A percentile compares a stretch with the other conserved stretches of the same genome.
phyloP scores from a whole-genome alignment of 2,888 invertebrate species.

The Phorcus lineatus region DNA sequence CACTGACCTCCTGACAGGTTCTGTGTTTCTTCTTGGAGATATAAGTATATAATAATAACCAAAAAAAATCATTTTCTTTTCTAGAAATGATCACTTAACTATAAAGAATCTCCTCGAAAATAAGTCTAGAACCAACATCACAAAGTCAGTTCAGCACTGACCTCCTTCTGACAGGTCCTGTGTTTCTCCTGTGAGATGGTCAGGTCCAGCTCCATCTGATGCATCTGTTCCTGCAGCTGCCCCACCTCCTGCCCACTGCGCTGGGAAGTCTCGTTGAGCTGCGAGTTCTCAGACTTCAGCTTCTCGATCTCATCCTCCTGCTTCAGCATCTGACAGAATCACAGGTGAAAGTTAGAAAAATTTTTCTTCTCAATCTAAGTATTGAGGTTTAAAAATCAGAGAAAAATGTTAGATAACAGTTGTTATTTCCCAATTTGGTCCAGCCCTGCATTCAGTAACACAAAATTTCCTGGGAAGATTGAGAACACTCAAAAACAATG shows the following conservation, averaged over 20 bases:
- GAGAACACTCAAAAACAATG: too few species aligned
- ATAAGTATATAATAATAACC: too few species aligned
- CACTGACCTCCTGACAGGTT: not conserved
- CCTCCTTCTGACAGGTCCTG: constrained; percentile 74
- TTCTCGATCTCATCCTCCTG: constrained; percentile 70
- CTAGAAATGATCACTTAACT: too few species aligned
- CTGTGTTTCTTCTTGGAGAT: too few species aligned
- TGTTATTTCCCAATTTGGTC: too few species aligned
- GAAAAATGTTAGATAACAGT: too few species aligned
- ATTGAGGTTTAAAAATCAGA: not conserved
- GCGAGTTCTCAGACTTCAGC: constrained; percentile 68
- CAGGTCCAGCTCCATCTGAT: constrained; percentile 71
- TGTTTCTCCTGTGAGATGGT: constrained; percentile 75
- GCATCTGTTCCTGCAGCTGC: constrained; percentile 65
- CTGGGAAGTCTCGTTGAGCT: constrained; percentile 61
- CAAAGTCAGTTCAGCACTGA: constrained; percentile 39
- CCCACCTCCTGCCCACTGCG: constrained; percentile 55
- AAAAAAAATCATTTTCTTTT: too few species aligned
- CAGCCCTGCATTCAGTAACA: too few species aligned
- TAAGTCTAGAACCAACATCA: too few species aligned
- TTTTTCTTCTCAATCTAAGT: too few species aligned
- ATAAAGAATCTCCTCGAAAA: too few species aligned
- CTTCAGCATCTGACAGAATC: constrained; percentile 60
- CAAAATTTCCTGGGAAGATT: too few species aligned
- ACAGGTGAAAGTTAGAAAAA: not conserved